phyloP scores from a whole-genome alignment of 2,113 vertebrate species.

The Corythornis madagascariensis region DNA sequence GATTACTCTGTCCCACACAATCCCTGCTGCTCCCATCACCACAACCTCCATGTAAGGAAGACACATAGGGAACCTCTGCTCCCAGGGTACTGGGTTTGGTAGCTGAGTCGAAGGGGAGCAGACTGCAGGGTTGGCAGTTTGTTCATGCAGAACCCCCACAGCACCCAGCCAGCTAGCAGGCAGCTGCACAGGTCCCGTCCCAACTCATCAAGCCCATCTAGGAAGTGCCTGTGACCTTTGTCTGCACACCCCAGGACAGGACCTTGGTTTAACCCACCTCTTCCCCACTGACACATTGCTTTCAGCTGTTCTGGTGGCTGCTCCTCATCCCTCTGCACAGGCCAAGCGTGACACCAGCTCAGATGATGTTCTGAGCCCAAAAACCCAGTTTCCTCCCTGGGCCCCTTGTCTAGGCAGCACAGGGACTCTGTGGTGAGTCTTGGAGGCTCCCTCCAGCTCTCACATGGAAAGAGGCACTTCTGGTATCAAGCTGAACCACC shows the following conservation, averaged over 20 bases:
- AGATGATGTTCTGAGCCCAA: not conserved
- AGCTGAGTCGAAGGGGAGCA: not conserved
- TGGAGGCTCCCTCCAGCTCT: too few species aligned
- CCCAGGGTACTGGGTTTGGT: not conserved
- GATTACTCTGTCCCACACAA: not conserved
- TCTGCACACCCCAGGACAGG: rapidly evolving
- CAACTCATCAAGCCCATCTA: too few species aligned
- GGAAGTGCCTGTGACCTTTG: rapidly evolving
- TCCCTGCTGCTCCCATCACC: rapidly evolving
- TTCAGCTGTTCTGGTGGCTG: not conserved
- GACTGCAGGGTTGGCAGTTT: not conserved
- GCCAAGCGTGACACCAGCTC: not conserved
- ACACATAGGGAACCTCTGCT: not conserved
- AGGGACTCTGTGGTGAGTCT: not conserved
- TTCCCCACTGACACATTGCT: not conserved
- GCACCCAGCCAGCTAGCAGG: rapidly evolving
- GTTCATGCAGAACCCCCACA: not conserved
- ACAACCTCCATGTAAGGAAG: not conserved
- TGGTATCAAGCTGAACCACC: not conserved
- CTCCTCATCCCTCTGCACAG: not conserved
- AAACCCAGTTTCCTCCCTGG: not conserved
- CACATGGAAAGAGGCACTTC: rapidly evolving
- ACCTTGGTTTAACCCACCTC: not conserved
- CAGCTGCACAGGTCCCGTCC: not conserved
- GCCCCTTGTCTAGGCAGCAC: not conserved